Conservation (phyloP, 2,888 invertebrate species). For the Leucophora obtusa region DNA sequence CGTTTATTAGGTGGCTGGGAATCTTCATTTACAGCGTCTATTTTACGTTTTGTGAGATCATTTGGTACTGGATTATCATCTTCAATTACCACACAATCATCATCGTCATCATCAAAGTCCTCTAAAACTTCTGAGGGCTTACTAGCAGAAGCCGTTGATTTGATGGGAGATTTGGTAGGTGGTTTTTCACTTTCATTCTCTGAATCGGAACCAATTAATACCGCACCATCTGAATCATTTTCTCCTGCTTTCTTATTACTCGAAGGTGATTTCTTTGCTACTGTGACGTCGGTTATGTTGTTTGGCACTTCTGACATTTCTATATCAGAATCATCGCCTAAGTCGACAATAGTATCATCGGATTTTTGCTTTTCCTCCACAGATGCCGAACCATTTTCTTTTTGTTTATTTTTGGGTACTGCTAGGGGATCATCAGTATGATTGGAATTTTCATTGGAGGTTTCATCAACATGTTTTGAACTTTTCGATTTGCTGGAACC, state of each 20-base stretch:
- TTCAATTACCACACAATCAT: slow-evolving; percentile 80
- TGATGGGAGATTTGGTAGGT: slow-evolving; percentile 11
- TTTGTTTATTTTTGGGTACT: slow-evolving; percentile 42
- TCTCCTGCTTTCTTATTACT: slow-evolving; percentile 35
- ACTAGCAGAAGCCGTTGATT: slow-evolving; percentile 21
- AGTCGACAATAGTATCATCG: slow-evolving; percentile 70
- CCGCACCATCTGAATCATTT: slow-evolving; percentile 74
- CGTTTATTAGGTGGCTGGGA: slow-evolving; percentile 78
- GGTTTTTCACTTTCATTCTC: slow-evolving; percentile 68
- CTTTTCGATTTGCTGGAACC: slow-evolving; percentile 58
- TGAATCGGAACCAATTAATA: slow-evolving; percentile 76
- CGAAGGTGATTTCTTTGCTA: background rate
- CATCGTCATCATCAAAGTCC: slow-evolving; percentile 77
- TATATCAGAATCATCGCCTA: slow-evolving; percentile 74
- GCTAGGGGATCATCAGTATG: slow-evolving; percentile 50
- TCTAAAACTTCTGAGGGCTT: slow-evolving; percentile 55
- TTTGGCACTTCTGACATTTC: slow-evolving; percentile 56
- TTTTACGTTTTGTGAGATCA: slow-evolving; percentile 77
- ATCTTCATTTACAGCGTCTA: slow-evolving; percentile 79
- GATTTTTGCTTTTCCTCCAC: slow-evolving; percentile 47
- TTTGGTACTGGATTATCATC: slow-evolving; percentile 77
- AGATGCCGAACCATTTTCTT: slow-evolving; percentile 61
- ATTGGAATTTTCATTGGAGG: slow-evolving; percentile 56
- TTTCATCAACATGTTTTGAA: slow-evolving; percentile 59
- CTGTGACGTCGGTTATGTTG: background rate